Conservation (phyloP, 2,113 vertebrate species). For the Bos indicus region DNA sequence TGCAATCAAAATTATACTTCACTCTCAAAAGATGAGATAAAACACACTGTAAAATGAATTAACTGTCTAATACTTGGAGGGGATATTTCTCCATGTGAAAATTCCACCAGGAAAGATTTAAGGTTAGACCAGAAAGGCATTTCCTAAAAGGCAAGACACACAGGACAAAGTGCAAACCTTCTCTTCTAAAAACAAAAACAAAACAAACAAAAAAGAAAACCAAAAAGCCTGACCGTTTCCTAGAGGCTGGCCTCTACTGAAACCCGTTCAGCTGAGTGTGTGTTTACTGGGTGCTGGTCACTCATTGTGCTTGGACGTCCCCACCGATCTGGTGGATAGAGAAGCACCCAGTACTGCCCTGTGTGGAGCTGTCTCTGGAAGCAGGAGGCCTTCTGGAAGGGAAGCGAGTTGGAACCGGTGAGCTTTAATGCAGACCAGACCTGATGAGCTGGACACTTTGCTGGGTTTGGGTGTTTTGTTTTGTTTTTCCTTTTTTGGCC, state of each 20-base stretch:
- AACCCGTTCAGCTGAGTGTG: background rate
- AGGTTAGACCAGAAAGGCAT: background rate
- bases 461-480: background rate
- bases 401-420: background rate
- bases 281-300: background rate
- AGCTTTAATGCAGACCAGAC: background rate
- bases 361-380: accelerated
- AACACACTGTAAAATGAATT: background rate
- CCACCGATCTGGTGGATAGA: background rate
- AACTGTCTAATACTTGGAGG: background rate
- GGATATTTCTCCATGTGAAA: background rate
- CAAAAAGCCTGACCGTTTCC: background rate
- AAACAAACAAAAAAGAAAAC: background rate
- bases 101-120: background rate
- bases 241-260: background rate
- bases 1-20: background rate
- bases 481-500: background rate
- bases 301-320: background rate
- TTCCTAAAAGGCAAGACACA: background rate
- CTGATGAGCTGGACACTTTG: background rate
- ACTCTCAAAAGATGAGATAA: background rate
- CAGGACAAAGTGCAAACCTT: background rate
- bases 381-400: background rate
- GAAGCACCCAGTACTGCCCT: no score
- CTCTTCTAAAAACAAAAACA: background rate